phyloP scores from a whole-genome alignment of 2,888 invertebrate genomes.

The Resseliella maxima region DNA sequence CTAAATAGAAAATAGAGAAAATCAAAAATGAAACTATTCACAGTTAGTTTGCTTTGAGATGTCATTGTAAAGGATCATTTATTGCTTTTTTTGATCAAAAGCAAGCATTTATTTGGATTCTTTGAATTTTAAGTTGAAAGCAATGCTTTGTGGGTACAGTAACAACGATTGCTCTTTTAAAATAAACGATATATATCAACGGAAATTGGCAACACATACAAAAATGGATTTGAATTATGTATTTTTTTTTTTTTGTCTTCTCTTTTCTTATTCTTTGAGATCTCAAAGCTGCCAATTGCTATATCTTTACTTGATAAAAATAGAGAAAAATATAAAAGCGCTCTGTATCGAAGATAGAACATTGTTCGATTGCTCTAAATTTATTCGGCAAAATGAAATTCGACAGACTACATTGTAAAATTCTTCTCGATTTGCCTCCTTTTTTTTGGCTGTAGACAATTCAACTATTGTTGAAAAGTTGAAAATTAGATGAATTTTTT shows the following conservation, averaged over 20 bases:
- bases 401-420: background rate
- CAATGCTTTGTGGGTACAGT: background rate
- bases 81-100: background rate
- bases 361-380: no score
- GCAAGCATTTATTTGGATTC: background rate
- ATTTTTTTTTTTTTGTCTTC: background rate
- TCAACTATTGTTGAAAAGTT: slow-evolving; percentile 12
- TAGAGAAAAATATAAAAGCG: background rate
- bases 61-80: background rate
- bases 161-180: background rate
- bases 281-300: background rate
- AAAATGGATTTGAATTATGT: background rate
- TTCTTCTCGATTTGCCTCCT: no score
- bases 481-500: background rate
- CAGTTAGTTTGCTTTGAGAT: background rate
- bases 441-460: background rate
- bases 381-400: background rate
- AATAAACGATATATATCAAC: background rate
- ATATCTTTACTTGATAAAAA: background rate
- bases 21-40: background rate
- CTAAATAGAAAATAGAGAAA: background rate
- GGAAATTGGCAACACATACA: background rate
- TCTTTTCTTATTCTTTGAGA: no score
- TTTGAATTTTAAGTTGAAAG: background rate
- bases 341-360: no score